Conservation (phyloP, 2,797 vertebrate species). For the Darevskia nairensis region DNA sequence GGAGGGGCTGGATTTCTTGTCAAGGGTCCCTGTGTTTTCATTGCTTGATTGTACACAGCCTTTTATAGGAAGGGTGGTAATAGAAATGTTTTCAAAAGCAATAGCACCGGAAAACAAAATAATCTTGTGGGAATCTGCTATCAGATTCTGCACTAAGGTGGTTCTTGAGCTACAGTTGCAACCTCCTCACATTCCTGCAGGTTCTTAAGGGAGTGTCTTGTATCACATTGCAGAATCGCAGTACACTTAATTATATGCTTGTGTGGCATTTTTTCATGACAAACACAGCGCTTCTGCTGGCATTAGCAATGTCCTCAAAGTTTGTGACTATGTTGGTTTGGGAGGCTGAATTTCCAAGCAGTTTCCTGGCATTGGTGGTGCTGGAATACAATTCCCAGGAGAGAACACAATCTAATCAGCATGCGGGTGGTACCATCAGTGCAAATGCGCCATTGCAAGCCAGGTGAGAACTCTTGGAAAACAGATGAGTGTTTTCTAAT, state of each 20-base stretch:
- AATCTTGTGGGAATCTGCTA: not conserved
- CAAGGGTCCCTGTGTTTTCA: not conserved
- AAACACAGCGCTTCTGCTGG: not conserved
- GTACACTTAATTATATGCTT: not conserved
- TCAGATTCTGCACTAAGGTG: not conserved
- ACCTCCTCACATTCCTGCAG: conserved; percentile 1
- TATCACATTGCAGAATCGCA: conserved; percentile 1
- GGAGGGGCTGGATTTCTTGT: not conserved
- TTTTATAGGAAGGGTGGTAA: not conserved
- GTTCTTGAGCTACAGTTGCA: not conserved
- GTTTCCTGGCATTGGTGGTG: not conserved
- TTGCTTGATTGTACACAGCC: not conserved
- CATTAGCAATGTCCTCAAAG: not conserved
- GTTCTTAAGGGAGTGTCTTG: conserved; percentile 6
- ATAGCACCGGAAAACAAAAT: not conserved
- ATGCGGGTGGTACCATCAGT: not conserved
- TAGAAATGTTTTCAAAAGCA: not conserved
- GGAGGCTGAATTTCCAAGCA: not conserved
- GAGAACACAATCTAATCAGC: not conserved
- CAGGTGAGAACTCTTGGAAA: not conserved
- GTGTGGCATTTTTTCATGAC: not conserved
- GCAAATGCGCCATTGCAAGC: not conserved
- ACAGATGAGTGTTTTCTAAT: not conserved
- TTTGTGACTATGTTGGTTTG: not conserved
- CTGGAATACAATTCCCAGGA: not conserved